Evolutionary conservation across 2,113 vertebrate species (phyloP), one percentile per base, ranked within the genome.

Genomic region (Sorex fumeus): DNA sequence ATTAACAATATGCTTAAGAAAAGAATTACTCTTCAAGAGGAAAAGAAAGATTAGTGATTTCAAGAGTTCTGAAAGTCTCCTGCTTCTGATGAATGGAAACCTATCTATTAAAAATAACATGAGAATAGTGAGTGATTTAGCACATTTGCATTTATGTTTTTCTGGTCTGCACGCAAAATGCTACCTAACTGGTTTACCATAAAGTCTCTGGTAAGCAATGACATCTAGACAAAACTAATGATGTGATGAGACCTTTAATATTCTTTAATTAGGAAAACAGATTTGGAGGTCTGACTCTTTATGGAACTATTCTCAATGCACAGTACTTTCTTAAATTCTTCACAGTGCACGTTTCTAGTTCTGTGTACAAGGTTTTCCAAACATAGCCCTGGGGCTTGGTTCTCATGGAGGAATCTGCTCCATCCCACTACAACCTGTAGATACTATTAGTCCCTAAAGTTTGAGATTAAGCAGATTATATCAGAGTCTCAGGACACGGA

Each of bases 11-110:
- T 79, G 43, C 34, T 84, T 72, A 94, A 74, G 9, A 53, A 77
- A 81, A 53, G 78, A 91, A 27, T 81, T 64, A 75, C 47, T 76
- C 47, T 83, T 83, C 25, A 66, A 75, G 25, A 6, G 62, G 15
- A 86, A 87, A 88, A 82, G 28, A 69, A 25, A 79, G 76, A 71
- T 18, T 19, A 60, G 13, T n/a, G 88, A 71, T 91, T 91, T 91
- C 25, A 45, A 67, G 72, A 76, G 25, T 74, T 91, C 43, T 62
- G 43, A 76, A 95, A 83, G 45, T 4, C 12, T 69, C 87, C 67
- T 92, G 30, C 28, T 87, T 62, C 34, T 92, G 60, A 91, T 34
- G 62, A 91, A 80, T 50, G 30, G 13, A 91, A 87, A 8, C 32
- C 32, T 82, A 11, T 67, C 53, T 76, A 30, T 28, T 88, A 84